Evolutionary conservation across 2,888 invertebrate genomes (phyloP).

Genomic region (Andrena bicolor): DNA sequence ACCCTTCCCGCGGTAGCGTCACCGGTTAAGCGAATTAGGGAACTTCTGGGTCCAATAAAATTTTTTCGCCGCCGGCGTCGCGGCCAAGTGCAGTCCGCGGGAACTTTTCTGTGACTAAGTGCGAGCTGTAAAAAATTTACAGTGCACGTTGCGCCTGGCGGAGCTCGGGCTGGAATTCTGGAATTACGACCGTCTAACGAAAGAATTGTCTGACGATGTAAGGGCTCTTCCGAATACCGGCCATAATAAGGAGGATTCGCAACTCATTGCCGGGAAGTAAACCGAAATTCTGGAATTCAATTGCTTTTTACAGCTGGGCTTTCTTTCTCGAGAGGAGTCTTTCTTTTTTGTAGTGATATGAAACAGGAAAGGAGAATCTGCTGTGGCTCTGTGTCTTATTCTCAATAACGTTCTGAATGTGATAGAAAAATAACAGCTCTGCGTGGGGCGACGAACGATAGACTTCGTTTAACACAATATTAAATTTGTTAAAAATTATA

Average conservation of each 20-base stretch:
- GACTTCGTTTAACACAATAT: too few relatives aligned
- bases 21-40: slow-evolving; percentile 55
- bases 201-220: slow-evolving; percentile 12
- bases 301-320: neutral
- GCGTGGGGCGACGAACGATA: too few relatives aligned
- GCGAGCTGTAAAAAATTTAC: slow-evolving; percentile 52
- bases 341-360: neutral
- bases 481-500: too few relatives aligned
- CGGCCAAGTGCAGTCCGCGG: slow-evolving; percentile 45
- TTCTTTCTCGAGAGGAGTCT: neutral
- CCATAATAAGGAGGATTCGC: neutral
- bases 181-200: slow-evolving; percentile 44
- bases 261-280: neutral
- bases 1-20: slow-evolving; percentile 14
- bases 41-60: slow-evolving; percentile 57
- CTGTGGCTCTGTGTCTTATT: neutral
- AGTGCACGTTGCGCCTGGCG: slow-evolving; percentile 2
- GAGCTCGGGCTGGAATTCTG: slow-evolving; percentile 19
- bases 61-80: slow-evolving; percentile 16
- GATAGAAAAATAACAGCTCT: too few relatives aligned
- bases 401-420: neutral
- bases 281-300: neutral
- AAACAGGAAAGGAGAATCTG: neutral
- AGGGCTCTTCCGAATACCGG: neutral
- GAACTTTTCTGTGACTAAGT: slow-evolving; percentile 47